Base-by-base conservation (phyloP, 2,888 invertebrate genomes). In the Pheosia tremula region DNA sequence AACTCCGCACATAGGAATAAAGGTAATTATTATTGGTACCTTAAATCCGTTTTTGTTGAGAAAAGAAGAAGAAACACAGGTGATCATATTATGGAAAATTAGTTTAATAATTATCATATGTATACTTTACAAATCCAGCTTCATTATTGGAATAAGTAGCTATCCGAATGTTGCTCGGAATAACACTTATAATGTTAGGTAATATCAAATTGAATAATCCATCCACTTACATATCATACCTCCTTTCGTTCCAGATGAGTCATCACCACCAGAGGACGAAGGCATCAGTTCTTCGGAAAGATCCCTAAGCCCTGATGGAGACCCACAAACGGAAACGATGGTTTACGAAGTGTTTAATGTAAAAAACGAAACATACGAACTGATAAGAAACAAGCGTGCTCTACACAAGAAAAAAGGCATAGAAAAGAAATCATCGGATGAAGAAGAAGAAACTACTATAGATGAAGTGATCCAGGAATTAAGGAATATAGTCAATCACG, bases 401-500 rank as follows among this genome's bases (percentile, higher is more conserved):
- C 69, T 89, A 56, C 87, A 89, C 67, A 93, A 92, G 90, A 61
- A 91, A 92, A 68, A 80, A 77, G 47, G 85, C 87, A 67, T 90
- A 86, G 65, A 83, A 74, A 91, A 89, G 61, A 93, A 90, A 76
- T 88, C 90, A 52, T 93, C 92, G 5, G 95, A 95, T 55, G 96
- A 96, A 71, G 96, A 96, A 80, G 96, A 96, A 62, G 97, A 97
- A 87, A 96, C 97, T 0, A 97, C 97, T 3, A 97, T 98, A 67
- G 97, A 97, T 77, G 97, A 97, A 87, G 97, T 97, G 3, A 97
- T 98, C 79, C 97, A 97, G 85, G 97, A 97, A 84, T 87, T 98
- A 49, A 95, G 96, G 69, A 97, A 97, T 77, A 97, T 98, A 67
- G 97, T 97, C 0, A 97, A 97, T 80, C 97, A 97, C 77, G 97